phyloP scores from a whole-genome alignment of 2,797 vertebrate species.

The Onychomys arenicola region DNA sequence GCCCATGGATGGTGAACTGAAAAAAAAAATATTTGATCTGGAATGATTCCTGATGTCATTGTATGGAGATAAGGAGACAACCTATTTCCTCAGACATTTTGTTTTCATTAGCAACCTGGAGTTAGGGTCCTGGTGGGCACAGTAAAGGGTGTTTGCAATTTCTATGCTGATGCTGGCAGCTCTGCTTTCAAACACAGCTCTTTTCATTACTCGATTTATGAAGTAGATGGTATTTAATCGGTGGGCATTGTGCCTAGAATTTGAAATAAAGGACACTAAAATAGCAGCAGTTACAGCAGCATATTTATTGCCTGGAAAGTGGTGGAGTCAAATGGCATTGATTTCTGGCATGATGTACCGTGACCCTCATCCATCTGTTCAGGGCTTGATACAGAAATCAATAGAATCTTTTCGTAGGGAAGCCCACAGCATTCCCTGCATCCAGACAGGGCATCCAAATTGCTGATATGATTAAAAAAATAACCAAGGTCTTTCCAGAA shows the following conservation, averaged over 20 bases:
- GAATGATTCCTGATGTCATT: conserved; percentile 34
- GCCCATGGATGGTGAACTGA: background rate
- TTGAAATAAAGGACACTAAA: conserved; percentile 53
- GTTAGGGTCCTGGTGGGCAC: background rate
- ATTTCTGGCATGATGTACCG: conserved; percentile 68
- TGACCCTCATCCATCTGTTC: conserved; percentile 38
- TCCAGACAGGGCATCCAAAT: background rate
- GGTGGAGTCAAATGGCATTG: conserved; percentile 68
- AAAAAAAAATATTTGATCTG: background rate
- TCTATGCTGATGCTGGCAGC: background rate
- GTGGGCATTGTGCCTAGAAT: conserved; percentile 67
- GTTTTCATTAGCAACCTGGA: background rate
- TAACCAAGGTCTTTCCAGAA: conserved; percentile 11
- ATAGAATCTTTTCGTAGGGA: conserved; percentile 43
- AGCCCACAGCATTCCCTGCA: background rate
- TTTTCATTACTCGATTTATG: conserved; percentile 31
- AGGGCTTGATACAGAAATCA: conserved; percentile 13
- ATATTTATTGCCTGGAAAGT: conserved; percentile 75
- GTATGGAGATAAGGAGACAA: background rate
- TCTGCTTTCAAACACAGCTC: background rate
- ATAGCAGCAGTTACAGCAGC: conserved; percentile 36
- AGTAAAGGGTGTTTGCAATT: background rate
- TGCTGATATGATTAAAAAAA: conserved; percentile 57
- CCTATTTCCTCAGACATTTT: background rate
- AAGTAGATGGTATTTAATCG: conserved; percentile 59